Conservation (phyloP, 2,888 invertebrate species). For the Cryptocephalus primarius region DNA sequence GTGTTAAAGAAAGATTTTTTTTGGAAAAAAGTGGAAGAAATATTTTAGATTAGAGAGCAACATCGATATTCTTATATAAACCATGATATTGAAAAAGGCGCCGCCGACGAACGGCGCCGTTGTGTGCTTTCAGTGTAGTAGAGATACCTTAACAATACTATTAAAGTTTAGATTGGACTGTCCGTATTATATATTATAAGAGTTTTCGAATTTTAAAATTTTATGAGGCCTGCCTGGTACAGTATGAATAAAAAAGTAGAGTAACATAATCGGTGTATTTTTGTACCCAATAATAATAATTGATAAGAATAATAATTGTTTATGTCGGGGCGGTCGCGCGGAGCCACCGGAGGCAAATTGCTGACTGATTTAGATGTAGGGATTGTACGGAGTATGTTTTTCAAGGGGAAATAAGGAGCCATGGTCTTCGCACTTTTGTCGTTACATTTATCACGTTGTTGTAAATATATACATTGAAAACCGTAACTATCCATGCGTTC, state of each 20-base stretch:
- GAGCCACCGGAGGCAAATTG: slow-evolving; percentile 25
- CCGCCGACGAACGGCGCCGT: slow-evolving; percentile 21
- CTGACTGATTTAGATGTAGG: slow-evolving; percentile 37
- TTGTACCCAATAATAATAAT: slow-evolving; percentile 31
- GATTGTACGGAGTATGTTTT: slow-evolving; percentile 23
- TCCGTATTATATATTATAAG: slow-evolving; percentile 35
- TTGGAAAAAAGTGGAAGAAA: slow-evolving; percentile 14
- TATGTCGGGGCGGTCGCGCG: slow-evolving; percentile 25
- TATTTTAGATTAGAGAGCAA: slow-evolving; percentile 31
- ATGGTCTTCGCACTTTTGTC: slow-evolving; percentile 7
- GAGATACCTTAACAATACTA: slow-evolving; percentile 27
- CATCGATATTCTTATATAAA: slow-evolving; percentile 36
- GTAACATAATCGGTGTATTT: slow-evolving; percentile 39
- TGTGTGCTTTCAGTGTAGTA: slow-evolving; percentile 40
- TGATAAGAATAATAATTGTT: slow-evolving; percentile 24
- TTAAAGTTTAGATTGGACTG: slow-evolving; percentile 37
- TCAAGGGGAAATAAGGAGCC: slow-evolving; percentile 23
- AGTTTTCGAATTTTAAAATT: slow-evolving; percentile 40
- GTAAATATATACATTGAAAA: no score
- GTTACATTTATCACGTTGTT: no score
- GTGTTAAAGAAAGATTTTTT: slow-evolving; percentile 29
- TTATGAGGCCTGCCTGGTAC: slow-evolving; percentile 40
- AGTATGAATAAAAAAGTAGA: slow-evolving; percentile 34
- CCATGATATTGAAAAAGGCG: slow-evolving; percentile 28
- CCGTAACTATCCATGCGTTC: slow-evolving; percentile 24